Conservation (phyloP, 2,888 invertebrate genomes). For the Rotaria sp. region DNA sequence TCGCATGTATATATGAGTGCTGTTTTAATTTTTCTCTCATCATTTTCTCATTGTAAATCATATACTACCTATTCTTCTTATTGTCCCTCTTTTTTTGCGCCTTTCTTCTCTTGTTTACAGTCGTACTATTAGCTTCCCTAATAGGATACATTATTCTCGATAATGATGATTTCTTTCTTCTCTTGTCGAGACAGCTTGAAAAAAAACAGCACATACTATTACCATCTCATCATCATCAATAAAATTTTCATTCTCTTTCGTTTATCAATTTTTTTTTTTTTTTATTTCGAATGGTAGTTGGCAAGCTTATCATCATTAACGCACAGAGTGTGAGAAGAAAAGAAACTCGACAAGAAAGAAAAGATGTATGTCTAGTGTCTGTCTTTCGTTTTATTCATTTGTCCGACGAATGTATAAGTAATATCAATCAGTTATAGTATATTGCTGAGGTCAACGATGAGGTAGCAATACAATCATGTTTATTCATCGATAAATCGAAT, state of each 20-base stretch:
- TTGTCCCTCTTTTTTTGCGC: not conserved
- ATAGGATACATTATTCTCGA: not conserved
- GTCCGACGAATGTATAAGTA: not conserved
- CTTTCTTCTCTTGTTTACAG: not conserved
- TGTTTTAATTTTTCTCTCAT: not conserved
- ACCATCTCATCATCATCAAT: not conserved
- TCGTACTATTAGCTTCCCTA: not conserved
- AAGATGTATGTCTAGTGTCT: conserved; percentile 2
- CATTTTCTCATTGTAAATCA: not conserved
- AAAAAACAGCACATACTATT: not conserved
- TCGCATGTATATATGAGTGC: not conserved
- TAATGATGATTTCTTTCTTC: not conserved
- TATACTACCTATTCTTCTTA: not conserved
- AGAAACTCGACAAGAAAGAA: not conserved
- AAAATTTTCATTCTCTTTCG: not conserved
- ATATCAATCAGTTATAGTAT: conserved; percentile 5
- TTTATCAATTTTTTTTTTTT: not conserved
- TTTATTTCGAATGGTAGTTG: not conserved
- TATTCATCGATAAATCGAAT: not conserved
- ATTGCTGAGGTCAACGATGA: not conserved
- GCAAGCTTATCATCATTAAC: conserved; percentile 19
- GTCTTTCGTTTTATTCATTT: not conserved
- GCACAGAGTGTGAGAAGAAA: not conserved
- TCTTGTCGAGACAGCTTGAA: not conserved
- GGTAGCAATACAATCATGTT: not conserved